A percentile compares a stretch with the other conserved stretches of the same genome.
These are phyloP conservation scores for Sicus ferrugineus DNA, from an alignment of 2,888 invertebrate species.

Conservation along the genomic window DNA sequence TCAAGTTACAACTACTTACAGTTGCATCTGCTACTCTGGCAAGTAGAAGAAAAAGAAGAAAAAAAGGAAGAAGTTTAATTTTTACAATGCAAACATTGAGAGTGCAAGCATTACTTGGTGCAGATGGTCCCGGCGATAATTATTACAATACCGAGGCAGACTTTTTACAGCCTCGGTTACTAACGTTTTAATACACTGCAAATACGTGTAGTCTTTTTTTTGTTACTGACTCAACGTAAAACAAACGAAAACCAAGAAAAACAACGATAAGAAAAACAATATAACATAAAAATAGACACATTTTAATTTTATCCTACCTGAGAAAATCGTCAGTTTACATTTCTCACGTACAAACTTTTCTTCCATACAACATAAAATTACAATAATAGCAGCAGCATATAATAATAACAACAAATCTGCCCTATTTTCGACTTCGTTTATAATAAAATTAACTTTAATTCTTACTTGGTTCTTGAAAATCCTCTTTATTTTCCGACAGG, in stretches of 20 bases:
- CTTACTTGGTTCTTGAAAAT: no score
- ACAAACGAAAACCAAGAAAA: background rate
- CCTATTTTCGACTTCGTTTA: no score
- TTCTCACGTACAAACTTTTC: constrained; percentile 26
- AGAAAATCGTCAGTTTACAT: constrained; percentile 9
- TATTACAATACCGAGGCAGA: constrained; percentile 11
- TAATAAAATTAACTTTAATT: no score
- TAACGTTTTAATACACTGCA: background rate
- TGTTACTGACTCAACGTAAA: background rate
- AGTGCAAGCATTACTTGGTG: constrained; percentile 6
- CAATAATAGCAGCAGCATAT: no score
- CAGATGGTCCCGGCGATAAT: constrained; percentile 23
- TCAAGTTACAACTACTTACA: background rate
- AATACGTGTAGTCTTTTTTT: no score
- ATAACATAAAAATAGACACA: background rate
- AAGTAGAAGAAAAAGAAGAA: background rate
- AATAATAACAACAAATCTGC: no score
- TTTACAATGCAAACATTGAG: constrained; percentile 1
- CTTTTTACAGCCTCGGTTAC: constrained; percentile 2
- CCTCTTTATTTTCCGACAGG: no score
- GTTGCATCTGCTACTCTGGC: background rate
- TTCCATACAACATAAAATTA: no score
- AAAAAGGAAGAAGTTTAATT: no score
- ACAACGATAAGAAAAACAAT: background rate
- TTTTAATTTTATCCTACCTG: background rate